These are phyloP conservation scores for Fopius arisanus DNA, from an alignment of 1,140 invertebrate species.

Conservation along the genomic window DNA sequence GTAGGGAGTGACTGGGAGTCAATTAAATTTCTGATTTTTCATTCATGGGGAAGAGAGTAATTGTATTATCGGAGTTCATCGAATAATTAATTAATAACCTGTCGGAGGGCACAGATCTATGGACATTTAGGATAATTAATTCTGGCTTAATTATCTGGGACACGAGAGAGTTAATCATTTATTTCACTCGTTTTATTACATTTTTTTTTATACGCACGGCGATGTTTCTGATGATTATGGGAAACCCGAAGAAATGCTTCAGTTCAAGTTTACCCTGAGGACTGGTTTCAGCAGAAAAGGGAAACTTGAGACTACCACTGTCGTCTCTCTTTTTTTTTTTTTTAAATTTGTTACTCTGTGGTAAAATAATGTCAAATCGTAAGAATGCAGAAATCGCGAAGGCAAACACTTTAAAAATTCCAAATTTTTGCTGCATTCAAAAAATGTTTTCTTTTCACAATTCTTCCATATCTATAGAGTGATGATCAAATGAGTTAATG, in stretches of 20 bases:
- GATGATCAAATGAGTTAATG: no score
- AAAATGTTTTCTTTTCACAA: no score
- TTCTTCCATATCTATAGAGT: no score
- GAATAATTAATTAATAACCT: neutral
- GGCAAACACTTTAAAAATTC: no score
- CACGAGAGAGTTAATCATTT: neutral
- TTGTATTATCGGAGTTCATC: neutral
- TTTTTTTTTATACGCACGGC: neutral
- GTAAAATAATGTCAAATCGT: no score
- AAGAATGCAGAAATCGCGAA: no score
- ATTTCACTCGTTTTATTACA: neutral
- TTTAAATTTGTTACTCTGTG: no score
- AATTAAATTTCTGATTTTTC: neutral
- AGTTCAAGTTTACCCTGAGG: neutral
- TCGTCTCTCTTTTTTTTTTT: no score
- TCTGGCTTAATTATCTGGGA: neutral
- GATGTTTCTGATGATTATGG: slow-evolving; percentile 1
- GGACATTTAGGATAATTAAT: neutral
- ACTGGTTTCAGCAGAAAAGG: slow-evolving; percentile 36
- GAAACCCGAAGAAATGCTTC: neutral
- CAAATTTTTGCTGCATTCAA: no score
- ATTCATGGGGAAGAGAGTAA: neutral
- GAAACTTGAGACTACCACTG: slow-evolving; percentile 37
- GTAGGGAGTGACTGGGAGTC: neutral
- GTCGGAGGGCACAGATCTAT: neutral